A percentile compares a stretch with the other conserved stretches of the same genome.
These are phyloP conservation scores for Apeltes quadracus DNA, from an alignment of 2,113 vertebrate genomes.

Conservation along the genomic window DNA sequence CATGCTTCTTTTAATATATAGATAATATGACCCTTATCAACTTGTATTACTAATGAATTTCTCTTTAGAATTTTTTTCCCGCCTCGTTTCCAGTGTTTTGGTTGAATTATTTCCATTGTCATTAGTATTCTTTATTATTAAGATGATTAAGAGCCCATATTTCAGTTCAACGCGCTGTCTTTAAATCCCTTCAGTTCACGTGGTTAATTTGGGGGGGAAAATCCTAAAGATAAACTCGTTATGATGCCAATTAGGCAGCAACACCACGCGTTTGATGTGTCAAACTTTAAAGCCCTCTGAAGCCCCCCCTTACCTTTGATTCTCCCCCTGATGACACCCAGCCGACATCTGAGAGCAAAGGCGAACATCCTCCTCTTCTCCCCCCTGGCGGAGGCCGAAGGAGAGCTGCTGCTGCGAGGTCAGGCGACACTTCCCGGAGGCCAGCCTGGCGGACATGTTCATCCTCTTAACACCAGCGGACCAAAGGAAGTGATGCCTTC, in stretches of 20 bases:
- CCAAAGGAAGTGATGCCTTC: not conserved
- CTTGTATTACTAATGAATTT: not conserved
- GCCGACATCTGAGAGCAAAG: slow-evolving; percentile 78
- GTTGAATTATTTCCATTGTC: no score
- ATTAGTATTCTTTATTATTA: not conserved
- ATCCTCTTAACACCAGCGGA: slow-evolving; percentile 42
- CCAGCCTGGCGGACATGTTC: slow-evolving; percentile 61
- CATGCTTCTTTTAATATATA: not conserved
- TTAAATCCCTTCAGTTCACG: not conserved
- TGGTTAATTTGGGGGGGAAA: not conserved
- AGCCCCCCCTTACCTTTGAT: slow-evolving; percentile 70
- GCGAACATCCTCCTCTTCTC: slow-evolving; percentile 78
- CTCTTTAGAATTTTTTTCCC: not conserved
- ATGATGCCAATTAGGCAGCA: not conserved
- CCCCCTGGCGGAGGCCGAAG: slow-evolving; percentile 64
- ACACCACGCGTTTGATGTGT: no score
- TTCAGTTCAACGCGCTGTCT: not conserved
- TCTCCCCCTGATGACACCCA: slow-evolving; percentile 79
- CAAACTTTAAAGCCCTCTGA: not conserved
- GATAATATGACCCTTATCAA: no score
- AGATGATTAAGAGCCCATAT: not conserved
- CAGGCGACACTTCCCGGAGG: slow-evolving; percentile 67
- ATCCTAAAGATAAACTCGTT: not conserved
- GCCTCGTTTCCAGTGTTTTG: not conserved
- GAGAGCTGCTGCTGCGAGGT: slow-evolving; percentile 67